Evolutionary conservation across 37 sponge, comb jelly and placozoan genomes (phyloP), one percentile per base, ranked within the genome.

Genomic region (Axinella damicornis): DNA sequence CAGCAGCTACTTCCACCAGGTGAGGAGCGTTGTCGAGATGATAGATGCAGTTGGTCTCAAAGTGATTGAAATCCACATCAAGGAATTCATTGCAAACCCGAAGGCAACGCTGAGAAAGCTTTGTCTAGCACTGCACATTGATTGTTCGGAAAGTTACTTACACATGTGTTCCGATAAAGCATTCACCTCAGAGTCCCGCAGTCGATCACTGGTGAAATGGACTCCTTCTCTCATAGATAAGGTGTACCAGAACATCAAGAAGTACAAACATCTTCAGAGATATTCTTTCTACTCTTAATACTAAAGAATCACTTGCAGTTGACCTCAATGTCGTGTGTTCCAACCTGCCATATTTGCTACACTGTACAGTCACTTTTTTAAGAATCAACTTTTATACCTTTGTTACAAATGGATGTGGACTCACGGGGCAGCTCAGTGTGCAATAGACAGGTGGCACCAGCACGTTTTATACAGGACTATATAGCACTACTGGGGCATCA

Each of bases 201-300:
- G 82, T 46, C 75, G 91, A 56, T 61, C 76, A 24, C 21, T 73
- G 32, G 78, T 91, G 13, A 41, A 80, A 34, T 91, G 91, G 91
- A 85, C 81, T 25, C 82, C 80, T 12, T 41, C 74, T 0, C 73
- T 79, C 36, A 75, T 80, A 27, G 41, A 80, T 22, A 65, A 60
- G n/a, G 85, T 91, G 54, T 71, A 41, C n/a, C 31, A 72, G 20
- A 69, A 81, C 11, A 85, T 85, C 56, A 31, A 85, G 68, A 64
- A 68, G 33, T 76, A 60, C 52, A n/a, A 21, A 52, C 68, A 65
- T 39, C 57, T 91, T 0, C 46, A 75, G 17, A 71, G 82, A 71
- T 91, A 91, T 73, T 78, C 79, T 27, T 87, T 79, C 57, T 40
- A 30, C 31, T 27, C 34, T 5, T 68, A 68, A 46, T n/a, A n/a